Conservation (phyloP, 2,888 invertebrate species). For the Eulithis testata region DNA sequence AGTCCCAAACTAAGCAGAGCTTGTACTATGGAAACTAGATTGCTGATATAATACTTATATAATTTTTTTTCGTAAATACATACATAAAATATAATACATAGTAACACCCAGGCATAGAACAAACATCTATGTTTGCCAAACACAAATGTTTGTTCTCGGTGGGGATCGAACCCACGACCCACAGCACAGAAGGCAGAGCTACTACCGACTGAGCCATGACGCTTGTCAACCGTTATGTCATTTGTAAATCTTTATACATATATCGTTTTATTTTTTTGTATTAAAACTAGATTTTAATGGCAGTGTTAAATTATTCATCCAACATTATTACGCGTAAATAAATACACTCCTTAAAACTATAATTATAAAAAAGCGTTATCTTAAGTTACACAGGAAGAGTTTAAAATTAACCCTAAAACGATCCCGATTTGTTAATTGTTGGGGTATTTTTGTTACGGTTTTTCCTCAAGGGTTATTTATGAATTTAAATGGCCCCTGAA, state of each 20-base stretch:
- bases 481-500: conserved; percentile 77
- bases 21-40: no score
- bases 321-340: neutral
- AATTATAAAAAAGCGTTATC: conserved; percentile 47
- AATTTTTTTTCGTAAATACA: no score
- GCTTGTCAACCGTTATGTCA: no score
- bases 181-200: no score
- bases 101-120: no score
- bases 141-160: no score
- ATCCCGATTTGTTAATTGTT: conserved; percentile 82
- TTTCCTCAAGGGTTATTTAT: conserved; percentile 75
- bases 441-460: conserved; percentile 63
- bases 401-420: conserved; percentile 78
- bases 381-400: conserved; percentile 64
- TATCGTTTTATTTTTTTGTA: neutral
- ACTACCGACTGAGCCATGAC: no score
- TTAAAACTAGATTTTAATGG: neutral
- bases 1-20: no score
- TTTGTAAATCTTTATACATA: neutral
- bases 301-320: neutral
- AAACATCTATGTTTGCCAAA: no score
- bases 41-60: no score
- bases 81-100: no score
- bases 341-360: neutral
- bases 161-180: no score